Evolutionary conservation across 2,888 invertebrate species (phyloP).

Genomic region (Imbricaverruca yamaguchii): DNA sequence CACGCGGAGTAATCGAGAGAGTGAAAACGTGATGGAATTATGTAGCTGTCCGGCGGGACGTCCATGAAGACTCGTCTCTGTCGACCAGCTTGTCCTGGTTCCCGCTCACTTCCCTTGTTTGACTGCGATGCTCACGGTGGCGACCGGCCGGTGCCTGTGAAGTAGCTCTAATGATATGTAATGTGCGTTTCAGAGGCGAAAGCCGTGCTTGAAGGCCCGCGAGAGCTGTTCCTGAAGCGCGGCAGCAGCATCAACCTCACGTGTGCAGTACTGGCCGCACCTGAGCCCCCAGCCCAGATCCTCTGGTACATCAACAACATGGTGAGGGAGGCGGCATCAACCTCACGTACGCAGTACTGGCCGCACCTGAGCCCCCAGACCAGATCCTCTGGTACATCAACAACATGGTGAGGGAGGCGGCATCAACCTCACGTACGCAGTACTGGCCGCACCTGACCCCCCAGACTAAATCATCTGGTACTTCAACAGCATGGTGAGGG

Average conservation of each 20-base stretch:
- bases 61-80: too few species aligned
- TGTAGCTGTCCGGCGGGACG: too few species aligned
- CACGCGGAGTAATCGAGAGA: too few species aligned
- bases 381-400: conserved; percentile 30
- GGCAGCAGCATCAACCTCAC: conserved; percentile 33
- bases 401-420: conserved; percentile 26
- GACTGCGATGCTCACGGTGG: too few species aligned
- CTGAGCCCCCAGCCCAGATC: conserved; percentile 30
- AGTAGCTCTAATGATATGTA: too few species aligned
- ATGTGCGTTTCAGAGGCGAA: conserved; percentile 26
- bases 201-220: conserved; percentile 30
- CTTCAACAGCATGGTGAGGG: conserved; percentile 15
- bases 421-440: conserved; percentile 32
- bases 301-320: conserved; percentile 28
- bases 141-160: too few species aligned
- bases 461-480: conserved; percentile 32
- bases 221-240: conserved; percentile 31
- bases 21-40: too few species aligned
- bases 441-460: conserved; percentile 27
- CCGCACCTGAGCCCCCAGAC: conserved; percentile 28
- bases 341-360: conserved; percentile 30
- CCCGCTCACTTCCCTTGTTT: too few species aligned
- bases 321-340: conserved; percentile 30
- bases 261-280: conserved; percentile 28
- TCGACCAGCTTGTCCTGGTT: too few species aligned